Conservation (phyloP, 2,113 vertebrate genomes). For the Thymallus thymallus region DNA sequence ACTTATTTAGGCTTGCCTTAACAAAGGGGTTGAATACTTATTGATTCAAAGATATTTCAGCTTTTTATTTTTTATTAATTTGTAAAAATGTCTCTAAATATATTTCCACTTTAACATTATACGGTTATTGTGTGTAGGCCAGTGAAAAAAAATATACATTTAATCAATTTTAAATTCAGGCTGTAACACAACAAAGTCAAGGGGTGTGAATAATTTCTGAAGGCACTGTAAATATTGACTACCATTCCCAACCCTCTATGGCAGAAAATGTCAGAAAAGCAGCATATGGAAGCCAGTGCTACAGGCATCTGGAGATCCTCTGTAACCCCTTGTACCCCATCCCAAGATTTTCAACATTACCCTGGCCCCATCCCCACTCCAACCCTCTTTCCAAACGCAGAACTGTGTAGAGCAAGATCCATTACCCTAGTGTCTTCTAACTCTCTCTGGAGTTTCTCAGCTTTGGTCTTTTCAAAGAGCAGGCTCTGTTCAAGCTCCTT, state of each 20-base stretch:
- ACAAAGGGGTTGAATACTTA: background rate
- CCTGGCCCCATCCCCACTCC: constrained; percentile 26
- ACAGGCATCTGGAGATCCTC: background rate
- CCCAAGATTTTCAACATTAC: constrained; percentile 4
- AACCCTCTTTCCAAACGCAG: constrained; percentile 43
- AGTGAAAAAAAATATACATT: no score
- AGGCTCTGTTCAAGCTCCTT: constrained; percentile 99
- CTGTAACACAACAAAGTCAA: no score
- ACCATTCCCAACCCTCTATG: background rate
- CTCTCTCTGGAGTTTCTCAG: constrained; percentile 99
- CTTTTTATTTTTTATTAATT: no score
- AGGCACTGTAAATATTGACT: no score
- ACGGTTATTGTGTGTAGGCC: no score
- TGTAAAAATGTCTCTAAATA: no score
- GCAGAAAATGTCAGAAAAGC: background rate
- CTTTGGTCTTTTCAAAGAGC: constrained; percentile 99
- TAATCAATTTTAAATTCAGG: no score
- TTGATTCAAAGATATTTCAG: background rate
- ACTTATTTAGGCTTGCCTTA: no score
- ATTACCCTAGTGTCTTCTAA: constrained; percentile 99
- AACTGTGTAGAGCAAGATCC: constrained; percentile 81
- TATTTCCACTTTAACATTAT: no score
- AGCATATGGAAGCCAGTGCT: background rate
- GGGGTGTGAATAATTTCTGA: no score
- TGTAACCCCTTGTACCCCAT: constrained; percentile 22